Percentiles rank a stretch among this genome's conserved stretches.
phyloP scores from a whole-genome alignment of 1,140 invertebrate genomes.

The Brachionus koreanus region DNA sequence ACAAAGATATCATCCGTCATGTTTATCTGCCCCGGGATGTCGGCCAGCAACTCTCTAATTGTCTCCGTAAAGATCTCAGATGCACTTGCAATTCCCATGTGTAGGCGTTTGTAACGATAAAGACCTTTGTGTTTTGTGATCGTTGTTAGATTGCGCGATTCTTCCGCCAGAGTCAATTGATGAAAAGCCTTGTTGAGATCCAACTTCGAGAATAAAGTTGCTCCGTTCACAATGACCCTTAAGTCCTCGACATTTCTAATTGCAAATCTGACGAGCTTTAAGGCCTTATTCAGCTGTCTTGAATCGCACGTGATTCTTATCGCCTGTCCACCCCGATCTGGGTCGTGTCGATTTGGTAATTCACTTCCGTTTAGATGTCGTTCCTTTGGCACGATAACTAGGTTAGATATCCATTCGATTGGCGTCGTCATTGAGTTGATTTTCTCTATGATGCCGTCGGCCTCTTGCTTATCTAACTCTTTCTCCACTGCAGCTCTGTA shows the following conservation, averaged over 20 bases:
- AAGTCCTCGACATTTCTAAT: conserved; percentile 46
- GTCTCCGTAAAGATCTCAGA: conserved; percentile 44
- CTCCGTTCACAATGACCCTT: conserved; percentile 44
- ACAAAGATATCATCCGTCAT: conserved; percentile 47
- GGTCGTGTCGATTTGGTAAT: neutral
- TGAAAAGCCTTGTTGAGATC: conserved; percentile 48
- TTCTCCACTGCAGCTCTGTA: neutral
- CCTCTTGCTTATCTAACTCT: neutral
- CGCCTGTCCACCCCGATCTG: neutral
- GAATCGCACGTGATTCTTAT: neutral
- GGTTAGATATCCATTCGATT: neutral
- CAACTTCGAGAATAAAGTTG: conserved; percentile 45
- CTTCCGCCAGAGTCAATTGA: conserved; percentile 47
- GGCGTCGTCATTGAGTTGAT: neutral
- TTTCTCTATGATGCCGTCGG: neutral
- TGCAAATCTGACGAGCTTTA: conserved; percentile 20
- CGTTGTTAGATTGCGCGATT: conserved; percentile 46
- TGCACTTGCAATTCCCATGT: conserved; percentile 45
- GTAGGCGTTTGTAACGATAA: conserved; percentile 45
- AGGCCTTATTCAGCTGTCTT: conserved; percentile 23
- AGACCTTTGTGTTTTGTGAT: conserved; percentile 47
- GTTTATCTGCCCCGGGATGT: conserved; percentile 40
- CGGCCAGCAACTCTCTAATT: conserved; percentile 28
- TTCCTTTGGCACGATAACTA: neutral
- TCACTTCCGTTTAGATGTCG: neutral